Percentiles rank a stretch among this genome's conserved stretches.
phyloP scores from a whole-genome alignment of 2,888 invertebrate species.

The Troides aeacus region DNA sequence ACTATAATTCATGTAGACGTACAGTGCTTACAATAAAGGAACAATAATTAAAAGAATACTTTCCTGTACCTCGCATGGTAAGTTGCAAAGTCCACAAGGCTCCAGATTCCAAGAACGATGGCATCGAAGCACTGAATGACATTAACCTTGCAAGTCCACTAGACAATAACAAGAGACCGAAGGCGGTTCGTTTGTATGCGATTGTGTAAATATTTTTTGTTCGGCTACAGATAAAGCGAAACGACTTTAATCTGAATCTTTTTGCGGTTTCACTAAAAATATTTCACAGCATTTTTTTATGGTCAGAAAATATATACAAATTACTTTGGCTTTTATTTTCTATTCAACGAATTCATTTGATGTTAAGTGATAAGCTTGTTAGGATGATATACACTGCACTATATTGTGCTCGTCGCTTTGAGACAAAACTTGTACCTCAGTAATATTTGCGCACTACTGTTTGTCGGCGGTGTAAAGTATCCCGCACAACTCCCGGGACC shows the following conservation, averaged over 20 bases:
- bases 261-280: too few species aligned
- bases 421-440: too few species aligned
- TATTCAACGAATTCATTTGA: too few species aligned
- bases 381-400: too few species aligned
- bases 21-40: not conserved
- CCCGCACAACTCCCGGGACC: too few species aligned
- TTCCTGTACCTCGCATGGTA: constrained; percentile 11
- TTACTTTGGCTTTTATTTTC: too few species aligned
- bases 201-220: constrained; percentile 18
- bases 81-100: constrained; percentile 14
- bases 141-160: constrained; percentile 37
- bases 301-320: too few species aligned
- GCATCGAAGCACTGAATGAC: constrained; percentile 35
- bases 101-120: constrained; percentile 34
- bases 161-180: constrained; percentile 20
- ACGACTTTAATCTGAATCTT: not conserved
- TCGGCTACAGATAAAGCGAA: not conserved
- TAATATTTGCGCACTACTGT: too few species aligned
- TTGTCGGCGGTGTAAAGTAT: too few species aligned
- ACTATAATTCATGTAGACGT: not conserved
- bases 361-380: too few species aligned
- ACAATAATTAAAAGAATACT: constrained; percentile 1
- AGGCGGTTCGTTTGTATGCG: constrained; percentile 24
- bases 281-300: too few species aligned
- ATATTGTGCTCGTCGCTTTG: too few species aligned